Conservation (phyloP, 2,888 invertebrate genomes). For the Patella depressa region DNA sequence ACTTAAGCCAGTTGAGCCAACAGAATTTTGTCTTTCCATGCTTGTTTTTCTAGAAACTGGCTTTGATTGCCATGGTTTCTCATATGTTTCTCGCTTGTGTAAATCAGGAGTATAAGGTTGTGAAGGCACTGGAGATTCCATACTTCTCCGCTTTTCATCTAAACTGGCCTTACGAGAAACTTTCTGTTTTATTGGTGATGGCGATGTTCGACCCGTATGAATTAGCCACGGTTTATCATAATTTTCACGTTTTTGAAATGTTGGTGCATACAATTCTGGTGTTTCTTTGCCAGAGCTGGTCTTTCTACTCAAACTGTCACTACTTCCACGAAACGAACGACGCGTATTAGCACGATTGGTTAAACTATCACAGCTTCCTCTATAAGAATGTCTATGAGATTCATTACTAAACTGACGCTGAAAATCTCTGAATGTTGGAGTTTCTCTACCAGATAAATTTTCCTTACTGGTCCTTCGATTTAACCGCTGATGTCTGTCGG, state of each 20-base stretch:
- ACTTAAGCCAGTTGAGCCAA: background rate
- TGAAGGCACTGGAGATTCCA: background rate
- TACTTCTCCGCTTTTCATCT: background rate
- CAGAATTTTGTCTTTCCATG: background rate
- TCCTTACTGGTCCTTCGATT: background rate
- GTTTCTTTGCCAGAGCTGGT: background rate
- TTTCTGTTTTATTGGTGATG: background rate
- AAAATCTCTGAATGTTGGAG: background rate
- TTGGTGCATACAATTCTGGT: background rate
- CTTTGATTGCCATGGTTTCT: background rate
- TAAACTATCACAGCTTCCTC: slow-evolving; percentile 6
- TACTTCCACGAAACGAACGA: background rate
- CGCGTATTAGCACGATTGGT: background rate
- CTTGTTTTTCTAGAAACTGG: slow-evolving; percentile 3
- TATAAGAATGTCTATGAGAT: background rate
- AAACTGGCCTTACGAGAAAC: background rate
- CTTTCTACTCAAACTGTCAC: background rate
- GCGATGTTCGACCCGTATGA: background rate
- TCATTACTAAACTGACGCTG: background rate
- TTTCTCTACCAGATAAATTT: background rate
- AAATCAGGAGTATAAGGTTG: slow-evolving; percentile 7
- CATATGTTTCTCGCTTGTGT: background rate
- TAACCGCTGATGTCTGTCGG: background rate
- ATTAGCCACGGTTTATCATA: background rate
- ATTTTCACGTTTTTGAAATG: background rate